phyloP scores from a whole-genome alignment of 2,113 vertebrate species.

The Cnemophilus loriae region DNA sequence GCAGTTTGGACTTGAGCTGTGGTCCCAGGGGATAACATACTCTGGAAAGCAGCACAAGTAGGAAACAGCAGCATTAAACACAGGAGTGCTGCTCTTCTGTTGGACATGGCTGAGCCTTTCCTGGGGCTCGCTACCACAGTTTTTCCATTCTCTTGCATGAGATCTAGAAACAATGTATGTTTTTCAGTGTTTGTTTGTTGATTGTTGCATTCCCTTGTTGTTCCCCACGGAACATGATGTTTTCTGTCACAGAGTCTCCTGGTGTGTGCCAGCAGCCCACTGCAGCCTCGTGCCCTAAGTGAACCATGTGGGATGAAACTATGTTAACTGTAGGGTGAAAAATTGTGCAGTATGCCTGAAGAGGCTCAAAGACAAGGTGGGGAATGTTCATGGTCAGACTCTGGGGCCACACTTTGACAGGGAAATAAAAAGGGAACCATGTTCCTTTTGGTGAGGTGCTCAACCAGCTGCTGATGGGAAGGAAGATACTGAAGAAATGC shows the following conservation, averaged over 20 bases:
- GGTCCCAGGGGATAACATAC: neutral
- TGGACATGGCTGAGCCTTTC: neutral
- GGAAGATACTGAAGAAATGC: neutral
- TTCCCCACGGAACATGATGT: neutral
- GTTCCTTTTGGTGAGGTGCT: neutral
- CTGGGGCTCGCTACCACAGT: rapidly evolving
- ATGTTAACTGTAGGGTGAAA: neutral
- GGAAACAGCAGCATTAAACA: neutral
- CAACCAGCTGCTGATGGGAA: neutral
- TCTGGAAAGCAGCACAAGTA: neutral
- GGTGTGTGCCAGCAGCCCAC: neutral
- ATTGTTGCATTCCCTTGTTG: neutral
- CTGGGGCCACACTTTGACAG: rapidly evolving
- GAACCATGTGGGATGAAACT: neutral
- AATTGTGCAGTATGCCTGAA: neutral
- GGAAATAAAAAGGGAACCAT: neutral
- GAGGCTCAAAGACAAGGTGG: neutral
- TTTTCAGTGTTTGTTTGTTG: neutral
- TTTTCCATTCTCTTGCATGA: neutral
- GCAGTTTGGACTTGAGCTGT: neutral
- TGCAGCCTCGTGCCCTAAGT: neutral
- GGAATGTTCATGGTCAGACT: neutral
- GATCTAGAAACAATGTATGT: neutral
- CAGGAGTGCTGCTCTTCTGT: neutral
- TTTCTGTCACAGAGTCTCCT: neutral